Percentiles rank a stretch among this genome's conserved stretches.
phyloP scores from a whole-genome alignment of 2,888 invertebrate genomes.

The Mechanitis messenoides region DNA sequence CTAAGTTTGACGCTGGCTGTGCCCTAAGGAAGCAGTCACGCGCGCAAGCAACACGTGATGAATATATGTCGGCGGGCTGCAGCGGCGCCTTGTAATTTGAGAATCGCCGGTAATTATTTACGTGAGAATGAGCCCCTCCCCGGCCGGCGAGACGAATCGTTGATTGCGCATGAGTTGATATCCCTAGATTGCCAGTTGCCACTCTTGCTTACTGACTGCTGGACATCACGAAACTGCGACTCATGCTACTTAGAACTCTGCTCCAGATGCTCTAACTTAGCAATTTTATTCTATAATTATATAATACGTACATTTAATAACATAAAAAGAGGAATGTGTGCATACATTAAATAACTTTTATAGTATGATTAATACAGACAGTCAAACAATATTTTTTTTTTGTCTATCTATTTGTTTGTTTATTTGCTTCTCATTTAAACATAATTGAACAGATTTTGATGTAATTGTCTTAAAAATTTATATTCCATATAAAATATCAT shows the following conservation, averaged over 20 bases:
- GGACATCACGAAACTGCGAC: conserved; percentile 15
- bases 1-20: conserved; percentile 26
- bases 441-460: too few relatives aligned
- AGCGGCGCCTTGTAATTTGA: conserved; percentile 75
- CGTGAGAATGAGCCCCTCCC: conserved; percentile 65
- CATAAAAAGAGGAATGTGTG: too few relatives aligned
- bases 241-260: conserved; percentile 6
- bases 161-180: conserved; percentile 58
- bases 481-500: too few relatives aligned
- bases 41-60: conserved; percentile 71
- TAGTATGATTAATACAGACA: too few relatives aligned
- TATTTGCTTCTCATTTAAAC: too few relatives aligned
- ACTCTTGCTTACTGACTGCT: conserved; percentile 15
- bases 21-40: conserved; percentile 73
- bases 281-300: too few relatives aligned
- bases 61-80: conserved; percentile 69
- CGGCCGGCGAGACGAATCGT: conserved; percentile 65
- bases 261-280: neutral
- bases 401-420: too few relatives aligned
- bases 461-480: too few relatives aligned
- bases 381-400: too few relatives aligned
- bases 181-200: conserved; percentile 54
- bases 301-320: too few relatives aligned
- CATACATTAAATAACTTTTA: too few relatives aligned
- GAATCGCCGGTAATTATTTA: conserved; percentile 74